Evolutionary conservation across 2,113 vertebrate species (phyloP).

Genomic region (Mormyrus lacerda): DNA sequence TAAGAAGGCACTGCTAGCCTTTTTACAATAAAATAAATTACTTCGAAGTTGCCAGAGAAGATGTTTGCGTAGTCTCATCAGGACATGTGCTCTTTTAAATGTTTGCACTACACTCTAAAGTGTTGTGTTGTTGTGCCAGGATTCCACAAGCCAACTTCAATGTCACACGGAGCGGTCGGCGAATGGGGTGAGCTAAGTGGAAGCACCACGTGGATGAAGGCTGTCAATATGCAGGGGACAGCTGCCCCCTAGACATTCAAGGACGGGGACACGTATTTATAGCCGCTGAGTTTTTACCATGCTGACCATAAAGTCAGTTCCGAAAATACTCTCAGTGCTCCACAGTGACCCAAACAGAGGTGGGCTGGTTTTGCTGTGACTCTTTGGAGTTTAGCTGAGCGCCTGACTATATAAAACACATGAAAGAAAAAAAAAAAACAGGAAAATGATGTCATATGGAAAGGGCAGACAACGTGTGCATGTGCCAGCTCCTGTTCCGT

Average conservation of each 20-base stretch:
- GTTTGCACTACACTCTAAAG: neutral
- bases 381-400: neutral
- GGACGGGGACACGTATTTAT: constrained; percentile 48
- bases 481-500: neutral
- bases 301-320: constrained; percentile 39
- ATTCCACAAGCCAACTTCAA: neutral
- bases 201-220: neutral
- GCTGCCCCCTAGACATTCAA: constrained; percentile 14
- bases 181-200: neutral
- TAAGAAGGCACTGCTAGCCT: neutral
- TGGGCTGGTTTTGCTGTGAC: neutral
- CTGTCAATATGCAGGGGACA: neutral
- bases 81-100: neutral
- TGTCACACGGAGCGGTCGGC: neutral
- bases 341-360: neutral
- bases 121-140: neutral
- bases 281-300: constrained; percentile 49
- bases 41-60: neutral
- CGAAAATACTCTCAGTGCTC: constrained; percentile 7
- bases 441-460: neutral
- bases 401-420: neutral
- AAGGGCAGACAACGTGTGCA: neutral
- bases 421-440: neutral
- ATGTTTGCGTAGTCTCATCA: neutral
- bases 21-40: neutral